These are phyloP conservation scores for Strigamia crassipes DNA, from an alignment of 2,888 invertebrate species.

Conservation along the genomic window DNA sequence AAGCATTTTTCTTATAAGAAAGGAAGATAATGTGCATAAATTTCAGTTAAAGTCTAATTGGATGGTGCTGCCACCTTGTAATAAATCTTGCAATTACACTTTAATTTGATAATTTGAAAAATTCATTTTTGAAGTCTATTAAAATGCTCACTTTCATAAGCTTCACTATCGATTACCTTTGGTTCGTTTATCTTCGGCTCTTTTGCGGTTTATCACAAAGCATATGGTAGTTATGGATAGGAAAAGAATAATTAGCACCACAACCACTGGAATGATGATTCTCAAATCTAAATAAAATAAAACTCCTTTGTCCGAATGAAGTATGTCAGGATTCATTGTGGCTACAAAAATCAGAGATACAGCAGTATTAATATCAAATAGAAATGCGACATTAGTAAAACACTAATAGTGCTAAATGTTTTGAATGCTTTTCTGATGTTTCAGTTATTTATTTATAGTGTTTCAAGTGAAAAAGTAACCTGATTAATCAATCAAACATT, in stretches of 20 bases:
- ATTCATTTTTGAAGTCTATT: too few relatives aligned
- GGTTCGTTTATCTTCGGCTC: slow-evolving; percentile 35
- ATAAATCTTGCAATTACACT: not conserved
- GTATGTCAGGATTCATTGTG: slow-evolving; percentile 47
- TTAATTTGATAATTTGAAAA: too few relatives aligned
- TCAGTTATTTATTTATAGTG: too few relatives aligned
- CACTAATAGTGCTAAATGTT: too few relatives aligned
- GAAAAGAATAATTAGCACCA: slow-evolving; percentile 45
- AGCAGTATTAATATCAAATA: too few relatives aligned
- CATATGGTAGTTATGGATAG: slow-evolving; percentile 36
- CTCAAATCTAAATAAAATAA: slow-evolving; percentile 45
- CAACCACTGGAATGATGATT: slow-evolving; percentile 45
- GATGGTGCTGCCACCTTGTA: not conserved
- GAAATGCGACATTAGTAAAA: too few relatives aligned
- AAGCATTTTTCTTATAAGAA: too few relatives aligned
- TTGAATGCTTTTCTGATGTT: too few relatives aligned
- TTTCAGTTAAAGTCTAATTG: not conserved
- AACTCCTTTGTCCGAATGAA: slow-evolving; percentile 43
- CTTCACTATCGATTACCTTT: slow-evolving; percentile 15
- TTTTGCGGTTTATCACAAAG: slow-evolving; percentile 38
- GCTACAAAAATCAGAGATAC: not conserved
- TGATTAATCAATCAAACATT: too few relatives aligned
- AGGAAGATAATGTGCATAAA: too few relatives aligned
- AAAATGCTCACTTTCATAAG: too few relatives aligned
- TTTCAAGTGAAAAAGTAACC: too few relatives aligned